Evolutionary conservation across 2,888 invertebrate species (phyloP).

Genomic region (Drosophila planitibia): DNA sequence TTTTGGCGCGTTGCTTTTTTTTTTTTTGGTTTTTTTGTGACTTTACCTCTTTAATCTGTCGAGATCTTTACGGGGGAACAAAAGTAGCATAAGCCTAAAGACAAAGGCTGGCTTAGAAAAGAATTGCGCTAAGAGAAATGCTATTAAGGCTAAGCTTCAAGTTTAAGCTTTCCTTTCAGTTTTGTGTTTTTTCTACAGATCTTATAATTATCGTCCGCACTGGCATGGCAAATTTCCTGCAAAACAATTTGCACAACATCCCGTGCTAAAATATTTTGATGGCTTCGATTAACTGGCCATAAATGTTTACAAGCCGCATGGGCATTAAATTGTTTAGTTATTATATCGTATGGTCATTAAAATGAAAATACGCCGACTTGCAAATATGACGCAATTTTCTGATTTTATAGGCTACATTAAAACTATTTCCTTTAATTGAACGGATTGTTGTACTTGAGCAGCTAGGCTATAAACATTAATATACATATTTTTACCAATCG

Average conservation of each 20-base stretch:
- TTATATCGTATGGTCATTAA: constrained; percentile 35
- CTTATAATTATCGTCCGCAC: not conserved
- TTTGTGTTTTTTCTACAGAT: not conserved
- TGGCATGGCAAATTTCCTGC: constrained; percentile 4
- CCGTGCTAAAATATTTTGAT: constrained; percentile 60
- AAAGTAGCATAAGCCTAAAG: not conserved
- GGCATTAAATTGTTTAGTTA: constrained; percentile 25
- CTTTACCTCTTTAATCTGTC: constrained; percentile 16
- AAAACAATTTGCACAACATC: constrained; percentile 15
- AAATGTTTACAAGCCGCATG: constrained; percentile 38
- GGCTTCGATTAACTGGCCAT: constrained; percentile 51
- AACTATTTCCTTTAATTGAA: constrained; percentile 34
- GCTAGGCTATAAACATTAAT: constrained; percentile 5
- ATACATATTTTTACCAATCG: constrained; percentile 3
- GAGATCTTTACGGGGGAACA: not conserved
- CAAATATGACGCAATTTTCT: constrained; percentile 34
- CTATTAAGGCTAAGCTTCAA: not conserved
- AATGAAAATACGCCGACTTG: constrained; percentile 29
- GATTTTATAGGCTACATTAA: constrained; percentile 36
- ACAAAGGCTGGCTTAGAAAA: not conserved
- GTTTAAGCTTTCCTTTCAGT: not conserved
- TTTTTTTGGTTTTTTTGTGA: constrained; percentile 3
- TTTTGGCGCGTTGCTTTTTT: constrained; percentile 43
- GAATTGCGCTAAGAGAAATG: not conserved
- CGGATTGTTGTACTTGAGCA: constrained; percentile 13